These are phyloP conservation scores for Tipula vernalis DNA, from an alignment of 2,888 invertebrate genomes.

Conservation along the genomic window DNA sequence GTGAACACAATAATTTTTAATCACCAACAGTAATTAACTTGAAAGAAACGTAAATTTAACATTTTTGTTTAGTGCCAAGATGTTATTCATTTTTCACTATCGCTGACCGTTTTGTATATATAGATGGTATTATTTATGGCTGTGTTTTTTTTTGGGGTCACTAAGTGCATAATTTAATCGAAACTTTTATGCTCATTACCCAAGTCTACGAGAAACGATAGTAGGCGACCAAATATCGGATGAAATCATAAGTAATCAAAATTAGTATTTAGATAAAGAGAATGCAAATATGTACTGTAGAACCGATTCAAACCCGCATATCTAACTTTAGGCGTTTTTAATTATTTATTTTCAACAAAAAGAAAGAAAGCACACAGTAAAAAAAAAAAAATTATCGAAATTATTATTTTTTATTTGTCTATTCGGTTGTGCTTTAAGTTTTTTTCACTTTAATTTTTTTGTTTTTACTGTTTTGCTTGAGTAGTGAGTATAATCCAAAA, in stretches of 20 bases:
- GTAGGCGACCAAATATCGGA: background rate
- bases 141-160: background rate
- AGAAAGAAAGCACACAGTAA: background rate
- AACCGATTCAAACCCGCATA: background rate
- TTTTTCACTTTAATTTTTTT: background rate
- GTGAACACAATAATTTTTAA: background rate
- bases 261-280: background rate
- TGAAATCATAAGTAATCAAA: background rate
- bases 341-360: background rate
- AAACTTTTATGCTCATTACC: background rate
- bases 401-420: background rate
- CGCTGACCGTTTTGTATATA: background rate
- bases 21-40: background rate
- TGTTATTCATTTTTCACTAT: background rate
- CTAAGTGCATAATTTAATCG: background rate
- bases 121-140: background rate
- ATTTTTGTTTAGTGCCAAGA: background rate
- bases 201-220: background rate
- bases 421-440: background rate
- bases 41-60: background rate
- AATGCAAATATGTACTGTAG: background rate
- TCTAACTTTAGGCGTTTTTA: constrained; percentile 4
- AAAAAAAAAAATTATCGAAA: background rate
- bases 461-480: background rate
- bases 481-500: background rate